A percentile compares a stretch with the other conserved stretches of the same genome.
phyloP scores from a whole-genome alignment of 2,797 vertebrate species.

The Cuculus canorus region DNA sequence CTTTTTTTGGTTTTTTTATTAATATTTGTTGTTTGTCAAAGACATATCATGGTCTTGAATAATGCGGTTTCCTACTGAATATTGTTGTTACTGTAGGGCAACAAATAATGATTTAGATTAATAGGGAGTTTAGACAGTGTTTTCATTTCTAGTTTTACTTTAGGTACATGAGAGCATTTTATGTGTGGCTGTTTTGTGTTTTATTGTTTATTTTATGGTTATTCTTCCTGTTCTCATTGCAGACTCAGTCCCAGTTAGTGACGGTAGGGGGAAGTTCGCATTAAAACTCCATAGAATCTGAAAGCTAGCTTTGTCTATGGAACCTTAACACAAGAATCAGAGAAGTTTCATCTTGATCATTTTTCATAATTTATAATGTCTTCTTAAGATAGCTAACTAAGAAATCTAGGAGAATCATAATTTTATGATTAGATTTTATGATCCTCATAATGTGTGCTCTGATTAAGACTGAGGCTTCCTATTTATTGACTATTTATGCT shows the following conservation, averaged over 20 bases:
- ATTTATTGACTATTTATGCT: neutral
- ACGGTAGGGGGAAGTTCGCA: neutral
- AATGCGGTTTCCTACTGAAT: neutral
- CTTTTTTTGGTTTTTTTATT: neutral
- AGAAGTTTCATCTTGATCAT: neutral
- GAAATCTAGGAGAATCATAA: neutral
- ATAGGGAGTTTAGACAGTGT: neutral
- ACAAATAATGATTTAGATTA: neutral
- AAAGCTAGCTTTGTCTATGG: neutral
- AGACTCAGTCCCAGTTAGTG: neutral
- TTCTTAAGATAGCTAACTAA: neutral
- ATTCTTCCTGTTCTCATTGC: neutral
- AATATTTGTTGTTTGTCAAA: neutral
- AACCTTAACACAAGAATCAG: neutral
- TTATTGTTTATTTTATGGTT: neutral
- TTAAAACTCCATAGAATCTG: neutral
- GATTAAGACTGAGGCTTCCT: neutral
- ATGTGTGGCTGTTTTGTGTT: neutral
- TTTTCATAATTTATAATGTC: neutral
- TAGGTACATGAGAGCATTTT: neutral
- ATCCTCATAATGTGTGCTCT: neutral
- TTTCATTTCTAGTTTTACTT: neutral
- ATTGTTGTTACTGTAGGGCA: neutral
- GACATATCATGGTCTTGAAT: neutral
- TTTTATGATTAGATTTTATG: neutral